A percentile compares a stretch with the other conserved stretches of the same genome.
Evolutionary conservation across 2,113 vertebrate species (phyloP).

Genomic region (Erpornis zantholeuca): DNA sequence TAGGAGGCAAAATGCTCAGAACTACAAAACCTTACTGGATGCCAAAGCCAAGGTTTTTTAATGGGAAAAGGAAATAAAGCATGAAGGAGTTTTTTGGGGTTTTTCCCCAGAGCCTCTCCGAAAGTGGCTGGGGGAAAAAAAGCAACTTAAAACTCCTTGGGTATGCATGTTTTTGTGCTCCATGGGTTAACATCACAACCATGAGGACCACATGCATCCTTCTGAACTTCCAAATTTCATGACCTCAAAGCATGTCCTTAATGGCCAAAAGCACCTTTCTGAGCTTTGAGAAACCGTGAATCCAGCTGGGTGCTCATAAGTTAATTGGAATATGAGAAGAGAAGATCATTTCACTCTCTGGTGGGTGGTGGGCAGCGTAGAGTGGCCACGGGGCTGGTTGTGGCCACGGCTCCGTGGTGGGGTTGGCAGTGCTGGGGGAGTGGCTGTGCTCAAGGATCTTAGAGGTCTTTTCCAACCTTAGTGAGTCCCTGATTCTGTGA

Average conservation of each 20-base stretch:
- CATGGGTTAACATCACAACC: not conserved
- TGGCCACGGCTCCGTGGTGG: rapidly evolving
- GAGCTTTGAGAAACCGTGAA: not conserved
- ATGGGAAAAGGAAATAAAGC: not conserved
- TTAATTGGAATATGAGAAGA: not conserved
- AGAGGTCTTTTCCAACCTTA: not conserved
- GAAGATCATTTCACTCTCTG: not conserved
- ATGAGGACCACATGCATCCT: too few relatives aligned
- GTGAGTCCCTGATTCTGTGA: not conserved
- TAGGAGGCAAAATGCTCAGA: not conserved
- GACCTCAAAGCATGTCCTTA: not conserved
- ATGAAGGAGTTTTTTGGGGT: not conserved
- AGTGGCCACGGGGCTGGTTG: not conserved
- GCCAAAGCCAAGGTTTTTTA: not conserved
- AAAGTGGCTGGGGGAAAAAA: not conserved
- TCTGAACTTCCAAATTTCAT: not conserved
- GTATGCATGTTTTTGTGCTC: not conserved
- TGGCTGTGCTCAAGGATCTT: not conserved
- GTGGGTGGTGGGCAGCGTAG: not conserved
- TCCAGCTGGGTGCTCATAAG: not conserved
- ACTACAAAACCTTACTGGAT: not conserved
- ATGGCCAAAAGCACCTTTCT: not conserved
- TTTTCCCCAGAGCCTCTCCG: not conserved
- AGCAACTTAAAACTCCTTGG: not conserved
- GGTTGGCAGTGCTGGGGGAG: not conserved